A percentile compares a stretch with the other conserved stretches of the same genome.
Conservation (phyloP, 2,113 vertebrate species). For the Osmerus eperlanus region DNA sequence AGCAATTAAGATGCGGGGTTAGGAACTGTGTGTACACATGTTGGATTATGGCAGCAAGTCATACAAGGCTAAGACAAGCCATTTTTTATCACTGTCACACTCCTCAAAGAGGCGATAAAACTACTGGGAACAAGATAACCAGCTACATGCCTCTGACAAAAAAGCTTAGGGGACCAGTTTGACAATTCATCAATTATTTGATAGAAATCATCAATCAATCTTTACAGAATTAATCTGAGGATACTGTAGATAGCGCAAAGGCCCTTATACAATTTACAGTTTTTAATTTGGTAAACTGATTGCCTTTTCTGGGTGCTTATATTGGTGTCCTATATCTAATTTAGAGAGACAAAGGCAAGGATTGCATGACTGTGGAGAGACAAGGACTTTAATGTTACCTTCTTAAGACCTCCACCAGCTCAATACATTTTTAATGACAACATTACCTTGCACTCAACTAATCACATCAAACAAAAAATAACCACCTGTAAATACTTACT, state of each 20-base stretch:
- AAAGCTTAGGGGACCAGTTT: constrained; percentile 64
- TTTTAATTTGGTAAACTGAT: constrained; percentile 57
- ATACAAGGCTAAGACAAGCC: constrained; percentile 19
- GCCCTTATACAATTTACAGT: constrained; percentile 40
- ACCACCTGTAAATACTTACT: no score
- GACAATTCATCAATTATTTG: constrained; percentile 81
- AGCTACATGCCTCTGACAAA: constrained; percentile 37
- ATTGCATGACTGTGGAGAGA: neutral
- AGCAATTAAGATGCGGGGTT: constrained; percentile 64
- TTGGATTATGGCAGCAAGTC: constrained; percentile 57
- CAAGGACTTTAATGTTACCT: neutral
- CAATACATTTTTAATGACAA: no score
- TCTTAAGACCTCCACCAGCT: no score
- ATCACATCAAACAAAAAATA: no score
- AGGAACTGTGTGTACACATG: constrained; percentile 65
- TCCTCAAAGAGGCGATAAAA: constrained; percentile 68
- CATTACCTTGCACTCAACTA: no score
- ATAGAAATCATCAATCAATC: constrained; percentile 80
- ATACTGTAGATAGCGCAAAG: constrained; percentile 20
- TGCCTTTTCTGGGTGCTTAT: constrained; percentile 28
- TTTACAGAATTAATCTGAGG: constrained; percentile 59
- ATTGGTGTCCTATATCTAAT: constrained; percentile 33
- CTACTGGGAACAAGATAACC: constrained; percentile 66
- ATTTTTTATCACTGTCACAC: constrained; percentile 8
- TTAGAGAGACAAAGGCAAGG: constrained; percentile 27